phyloP scores from a whole-genome alignment of 2,797 vertebrate genomes.

The Eidolon dupreanum region DNA sequence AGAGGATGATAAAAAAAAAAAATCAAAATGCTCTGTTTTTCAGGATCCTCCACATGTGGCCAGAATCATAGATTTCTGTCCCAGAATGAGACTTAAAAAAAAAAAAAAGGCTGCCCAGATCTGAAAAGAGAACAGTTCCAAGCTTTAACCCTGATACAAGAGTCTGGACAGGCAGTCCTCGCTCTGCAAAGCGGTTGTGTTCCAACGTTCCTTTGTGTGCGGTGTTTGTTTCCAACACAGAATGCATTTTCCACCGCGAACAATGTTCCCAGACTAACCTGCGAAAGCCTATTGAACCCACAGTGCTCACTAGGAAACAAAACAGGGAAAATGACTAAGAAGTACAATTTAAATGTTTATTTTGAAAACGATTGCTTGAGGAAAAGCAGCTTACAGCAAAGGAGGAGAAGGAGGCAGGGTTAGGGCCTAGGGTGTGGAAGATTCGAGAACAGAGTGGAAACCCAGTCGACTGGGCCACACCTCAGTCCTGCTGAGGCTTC shows the following conservation, averaged over 20 bases:
- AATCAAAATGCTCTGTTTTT: background rate
- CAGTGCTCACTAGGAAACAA: constrained; percentile 39
- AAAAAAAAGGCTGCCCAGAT: background rate
- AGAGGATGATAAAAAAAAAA: background rate
- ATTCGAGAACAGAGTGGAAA: accelerated
- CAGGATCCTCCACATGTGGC: background rate
- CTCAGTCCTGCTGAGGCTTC: background rate
- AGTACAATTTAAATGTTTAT: background rate
- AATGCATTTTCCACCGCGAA: constrained; percentile 63
- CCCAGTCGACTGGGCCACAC: accelerated
- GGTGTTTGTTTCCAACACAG: constrained; percentile 71
- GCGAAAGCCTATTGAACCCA: constrained; percentile 63
- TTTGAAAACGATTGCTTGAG: background rate
- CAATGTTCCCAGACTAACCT: constrained; percentile 39
- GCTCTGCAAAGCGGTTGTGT: constrained; percentile 57
- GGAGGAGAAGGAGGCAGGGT: background rate
- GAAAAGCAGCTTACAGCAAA: background rate
- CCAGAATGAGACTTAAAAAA: background rate
- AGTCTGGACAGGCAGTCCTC: background rate
- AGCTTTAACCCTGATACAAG: background rate
- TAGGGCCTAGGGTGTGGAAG: background rate
- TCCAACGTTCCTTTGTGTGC: constrained; percentile 47
- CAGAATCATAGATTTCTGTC: background rate
- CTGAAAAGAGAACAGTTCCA: constrained; percentile 23
- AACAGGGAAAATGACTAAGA: constrained; percentile 1